These are phyloP conservation scores for Threskiornis aethiopicus DNA, from an alignment of 2,797 vertebrate species.

Conservation along the genomic window DNA sequence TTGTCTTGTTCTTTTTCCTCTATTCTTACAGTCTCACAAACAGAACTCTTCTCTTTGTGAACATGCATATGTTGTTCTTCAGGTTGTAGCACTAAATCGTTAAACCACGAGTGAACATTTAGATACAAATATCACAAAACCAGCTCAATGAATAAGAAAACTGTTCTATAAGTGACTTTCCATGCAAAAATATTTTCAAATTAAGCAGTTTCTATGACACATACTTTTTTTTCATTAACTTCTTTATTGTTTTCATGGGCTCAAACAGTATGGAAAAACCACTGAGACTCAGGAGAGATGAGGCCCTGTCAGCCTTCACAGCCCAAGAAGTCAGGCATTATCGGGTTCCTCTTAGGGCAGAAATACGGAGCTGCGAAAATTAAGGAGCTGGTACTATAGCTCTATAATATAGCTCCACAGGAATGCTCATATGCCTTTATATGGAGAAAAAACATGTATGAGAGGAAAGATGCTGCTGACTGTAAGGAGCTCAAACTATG, in stretches of 20 bases:
- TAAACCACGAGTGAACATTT: neutral
- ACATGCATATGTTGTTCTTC: constrained; percentile 23
- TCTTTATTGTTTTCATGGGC: neutral
- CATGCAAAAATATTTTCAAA: neutral
- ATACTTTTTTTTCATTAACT: neutral
- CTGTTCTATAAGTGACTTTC: neutral
- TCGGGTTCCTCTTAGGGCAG: neutral
- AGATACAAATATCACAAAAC: neutral
- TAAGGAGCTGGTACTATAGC: neutral
- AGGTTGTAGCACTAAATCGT: neutral
- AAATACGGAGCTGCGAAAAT: neutral
- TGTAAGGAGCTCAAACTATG: neutral
- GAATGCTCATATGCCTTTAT: neutral
- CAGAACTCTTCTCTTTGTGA: constrained; percentile 30
- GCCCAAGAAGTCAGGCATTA: neutral
- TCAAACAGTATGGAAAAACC: neutral
- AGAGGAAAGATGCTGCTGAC: neutral
- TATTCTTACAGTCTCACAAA: neutral
- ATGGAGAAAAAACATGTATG: neutral
- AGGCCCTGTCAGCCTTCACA: neutral
- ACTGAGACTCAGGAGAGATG: neutral
- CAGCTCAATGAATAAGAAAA: neutral
- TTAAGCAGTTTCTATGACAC: neutral
- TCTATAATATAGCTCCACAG: neutral
- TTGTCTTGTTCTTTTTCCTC: constrained; percentile 37